A percentile compares a stretch with the other conserved stretches of the same genome.
These are phyloP conservation scores for Meriones unguiculatus DNA, from an alignment of 2,113 vertebrate genomes.

Conservation along the genomic window DNA sequence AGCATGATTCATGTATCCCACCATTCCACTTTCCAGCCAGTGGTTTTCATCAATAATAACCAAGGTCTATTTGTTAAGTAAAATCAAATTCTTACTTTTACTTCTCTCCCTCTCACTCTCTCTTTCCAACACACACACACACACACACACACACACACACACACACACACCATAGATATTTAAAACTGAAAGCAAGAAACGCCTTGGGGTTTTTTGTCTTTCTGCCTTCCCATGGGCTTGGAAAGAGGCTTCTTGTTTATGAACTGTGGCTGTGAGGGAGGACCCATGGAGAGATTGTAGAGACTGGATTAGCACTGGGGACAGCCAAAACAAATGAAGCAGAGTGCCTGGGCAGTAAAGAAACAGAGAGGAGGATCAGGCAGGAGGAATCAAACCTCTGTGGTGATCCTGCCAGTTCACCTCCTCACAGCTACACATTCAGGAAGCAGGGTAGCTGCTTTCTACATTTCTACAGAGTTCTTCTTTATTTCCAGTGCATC, in stretches of 20 bases:
- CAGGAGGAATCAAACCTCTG: neutral
- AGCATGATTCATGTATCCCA: neutral
- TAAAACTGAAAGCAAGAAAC: slow-evolving; percentile 37
- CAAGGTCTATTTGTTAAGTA: neutral
- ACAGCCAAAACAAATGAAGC: neutral
- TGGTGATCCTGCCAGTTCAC: neutral
- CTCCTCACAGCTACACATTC: neutral
- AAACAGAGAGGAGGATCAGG: neutral
- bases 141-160: neutral
- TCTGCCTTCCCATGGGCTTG: neutral
- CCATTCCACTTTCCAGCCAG: neutral
- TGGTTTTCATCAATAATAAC: neutral
- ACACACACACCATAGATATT: neutral
- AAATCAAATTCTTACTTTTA: neutral
- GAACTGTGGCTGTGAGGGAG: neutral
- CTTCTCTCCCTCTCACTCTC: neutral
- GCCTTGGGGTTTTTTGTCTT: neutral
- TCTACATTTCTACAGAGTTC: slow-evolving; percentile 5
- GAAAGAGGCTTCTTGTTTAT: neutral
- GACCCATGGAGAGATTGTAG: neutral
- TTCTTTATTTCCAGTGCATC: slow-evolving; percentile 15
- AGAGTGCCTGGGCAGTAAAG: neutral
- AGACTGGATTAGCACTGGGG: neutral
- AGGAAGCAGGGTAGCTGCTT: neutral
- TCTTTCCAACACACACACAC: neutral